Evolutionary conservation across 2,888 invertebrate species (phyloP).

Genomic region (Poecilobothrus nobilitatus): DNA sequence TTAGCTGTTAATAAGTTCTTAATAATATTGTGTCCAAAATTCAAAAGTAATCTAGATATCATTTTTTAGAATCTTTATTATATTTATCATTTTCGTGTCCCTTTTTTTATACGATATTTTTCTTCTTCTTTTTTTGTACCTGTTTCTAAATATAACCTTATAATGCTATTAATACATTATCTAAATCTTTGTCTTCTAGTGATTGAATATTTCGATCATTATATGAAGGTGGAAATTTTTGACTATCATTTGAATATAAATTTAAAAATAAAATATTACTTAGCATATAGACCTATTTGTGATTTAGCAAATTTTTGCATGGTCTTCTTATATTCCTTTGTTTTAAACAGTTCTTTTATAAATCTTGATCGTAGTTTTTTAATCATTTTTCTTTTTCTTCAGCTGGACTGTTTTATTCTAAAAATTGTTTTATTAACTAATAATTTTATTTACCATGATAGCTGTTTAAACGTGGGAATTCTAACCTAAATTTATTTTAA

Average conservation of each 20-base stretch:
- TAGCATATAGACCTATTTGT: conserved; percentile 89
- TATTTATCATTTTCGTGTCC: conserved; percentile 36
- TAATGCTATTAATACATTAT: conserved; percentile 78
- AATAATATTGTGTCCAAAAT: conserved; percentile 95
- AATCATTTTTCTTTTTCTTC: conserved; percentile 71
- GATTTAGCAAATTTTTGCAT: conserved; percentile 86
- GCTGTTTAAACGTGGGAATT: too few species aligned
- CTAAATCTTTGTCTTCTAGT: conserved; percentile 74
- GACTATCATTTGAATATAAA: conserved; percentile 48
- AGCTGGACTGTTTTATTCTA: conserved; percentile 75
- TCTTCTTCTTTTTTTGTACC: conserved; percentile 51
- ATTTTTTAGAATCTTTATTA: conserved; percentile 30
- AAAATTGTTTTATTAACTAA: conserved; percentile 16
- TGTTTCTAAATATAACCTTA: conserved; percentile 82
- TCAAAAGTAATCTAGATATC: conserved; percentile 61
- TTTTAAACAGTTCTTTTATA: conserved; percentile 85
- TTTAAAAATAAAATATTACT: conserved; percentile 93
- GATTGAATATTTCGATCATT: conserved; percentile 30
- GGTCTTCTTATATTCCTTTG: conserved; percentile 78
- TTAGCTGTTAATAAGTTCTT: conserved; percentile 94
- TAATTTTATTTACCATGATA: too few species aligned
- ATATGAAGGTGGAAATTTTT: not conserved
- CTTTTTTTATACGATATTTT: conserved; percentile 26
- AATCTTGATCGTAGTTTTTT: conserved; percentile 82
- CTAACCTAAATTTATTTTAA: too few species aligned